These are phyloP conservation scores for Heliocidaris erythrogramma DNA, from an alignment of 35 echinoderm and acorn worm genomes.

Conservation along the genomic window DNA sequence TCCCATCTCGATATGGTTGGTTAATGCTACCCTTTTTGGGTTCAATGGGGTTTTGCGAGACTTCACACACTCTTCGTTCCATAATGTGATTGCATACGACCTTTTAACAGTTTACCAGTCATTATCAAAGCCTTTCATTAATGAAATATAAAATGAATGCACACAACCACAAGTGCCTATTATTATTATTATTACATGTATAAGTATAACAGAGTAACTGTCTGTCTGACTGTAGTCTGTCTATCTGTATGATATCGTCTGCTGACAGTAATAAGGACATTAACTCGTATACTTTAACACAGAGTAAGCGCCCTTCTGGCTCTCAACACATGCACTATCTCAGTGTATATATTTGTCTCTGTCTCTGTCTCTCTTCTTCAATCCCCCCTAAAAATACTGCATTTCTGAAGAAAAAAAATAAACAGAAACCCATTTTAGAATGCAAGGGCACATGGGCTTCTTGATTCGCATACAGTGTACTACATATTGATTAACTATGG, in stretches of 20 bases:
- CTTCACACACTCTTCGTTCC: no score
- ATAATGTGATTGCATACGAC: no score
- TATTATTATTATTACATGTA: no score
- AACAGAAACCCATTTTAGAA: background rate
- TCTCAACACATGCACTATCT: background rate
- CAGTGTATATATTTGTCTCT: background rate
- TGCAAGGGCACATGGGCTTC: background rate
- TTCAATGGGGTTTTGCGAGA: no score
- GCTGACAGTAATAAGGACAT: no score
- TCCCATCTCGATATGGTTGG: no score
- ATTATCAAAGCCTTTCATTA: no score
- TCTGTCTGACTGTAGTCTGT: background rate
- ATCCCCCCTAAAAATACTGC: background rate
- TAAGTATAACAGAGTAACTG: background rate
- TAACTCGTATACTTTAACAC: no score
- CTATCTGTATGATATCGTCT: background rate
- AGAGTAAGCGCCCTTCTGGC: no score
- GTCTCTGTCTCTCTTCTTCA: background rate
- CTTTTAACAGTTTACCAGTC: no score
- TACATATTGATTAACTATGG: background rate
- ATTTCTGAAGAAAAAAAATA: background rate
- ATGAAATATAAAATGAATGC: background rate
- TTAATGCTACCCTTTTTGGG: no score
- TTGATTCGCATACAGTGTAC: background rate
- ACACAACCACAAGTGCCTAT: background rate